Evolutionary conservation across 1,140 invertebrate genomes (phyloP).

Genomic region (Conus betulinus): DNA sequence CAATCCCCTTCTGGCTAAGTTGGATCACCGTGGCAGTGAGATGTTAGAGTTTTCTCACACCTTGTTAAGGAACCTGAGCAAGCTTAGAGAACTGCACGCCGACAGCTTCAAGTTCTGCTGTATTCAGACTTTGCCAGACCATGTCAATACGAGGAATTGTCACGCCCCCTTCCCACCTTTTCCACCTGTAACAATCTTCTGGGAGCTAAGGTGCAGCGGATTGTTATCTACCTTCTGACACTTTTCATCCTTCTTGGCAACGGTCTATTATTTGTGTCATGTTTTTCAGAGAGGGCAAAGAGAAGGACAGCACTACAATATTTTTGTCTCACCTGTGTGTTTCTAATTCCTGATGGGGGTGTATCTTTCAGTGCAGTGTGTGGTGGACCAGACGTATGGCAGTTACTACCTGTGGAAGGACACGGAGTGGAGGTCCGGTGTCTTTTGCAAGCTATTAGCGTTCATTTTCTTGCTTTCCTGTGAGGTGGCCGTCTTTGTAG

Average conservation of each 20-base stretch:
- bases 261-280: slow-evolving; percentile 24
- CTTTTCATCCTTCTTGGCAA: slow-evolving; percentile 50
- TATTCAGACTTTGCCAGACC: slow-evolving; percentile 29
- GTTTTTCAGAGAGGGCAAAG: background rate
- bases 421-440: slow-evolving; percentile 21
- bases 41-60: background rate
- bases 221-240: slow-evolving; percentile 46
- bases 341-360: slow-evolving; percentile 38
- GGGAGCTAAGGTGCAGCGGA: slow-evolving; percentile 32
- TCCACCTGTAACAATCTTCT: slow-evolving; percentile 52
- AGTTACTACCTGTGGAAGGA: slow-evolving; percentile 55
- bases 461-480: slow-evolving; percentile 40
- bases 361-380: slow-evolving; percentile 25
- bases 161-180: slow-evolving; percentile 38
- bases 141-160: background rate
- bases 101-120: slow-evolving; percentile 53
- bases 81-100: slow-evolving; percentile 26
- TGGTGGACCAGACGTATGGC: slow-evolving; percentile 27
- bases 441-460: slow-evolving; percentile 14
- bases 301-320: background rate
- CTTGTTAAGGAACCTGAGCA: background rate
- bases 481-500: slow-evolving; percentile 33
- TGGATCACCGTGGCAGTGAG: background rate
- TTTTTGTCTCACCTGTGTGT: slow-evolving; percentile 47
- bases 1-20: background rate